phyloP scores from a whole-genome alignment of 2,797 vertebrate genomes.

The Pipistrellus pipistrellus region DNA sequence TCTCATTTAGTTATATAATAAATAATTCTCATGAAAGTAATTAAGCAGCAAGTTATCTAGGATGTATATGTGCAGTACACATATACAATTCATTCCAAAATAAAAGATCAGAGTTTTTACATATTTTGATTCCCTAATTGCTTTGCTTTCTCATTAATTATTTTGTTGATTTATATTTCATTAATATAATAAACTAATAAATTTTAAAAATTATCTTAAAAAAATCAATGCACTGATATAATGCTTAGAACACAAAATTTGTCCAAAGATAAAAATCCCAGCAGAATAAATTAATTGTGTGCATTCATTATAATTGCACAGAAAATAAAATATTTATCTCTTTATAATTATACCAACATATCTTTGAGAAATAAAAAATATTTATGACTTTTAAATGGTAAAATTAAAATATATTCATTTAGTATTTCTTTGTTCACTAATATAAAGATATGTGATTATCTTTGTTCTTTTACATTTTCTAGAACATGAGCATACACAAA shows the following conservation, averaged over 20 bases:
- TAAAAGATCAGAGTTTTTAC: neutral
- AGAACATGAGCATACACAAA: neutral
- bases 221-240: neutral
- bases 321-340: neutral
- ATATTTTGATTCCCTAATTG: neutral
- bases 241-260: neutral
- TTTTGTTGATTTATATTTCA: neutral
- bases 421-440: conserved; percentile 21
- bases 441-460: neutral
- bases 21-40: neutral
- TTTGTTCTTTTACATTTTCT: neutral
- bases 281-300: conserved; percentile 27
- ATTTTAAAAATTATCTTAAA: neutral
- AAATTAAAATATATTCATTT: neutral
- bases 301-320: neutral
- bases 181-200: neutral
- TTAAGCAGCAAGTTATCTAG: neutral
- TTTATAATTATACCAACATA: conserved; percentile 10
- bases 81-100: neutral
- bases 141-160: neutral
- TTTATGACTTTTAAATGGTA: neutral
- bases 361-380: neutral
- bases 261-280: neutral
- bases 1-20: neutral
- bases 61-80: neutral